Evolutionary conservation across 2,888 invertebrate genomes (phyloP).

Genomic region (Dasysyrphus albostriatus): DNA sequence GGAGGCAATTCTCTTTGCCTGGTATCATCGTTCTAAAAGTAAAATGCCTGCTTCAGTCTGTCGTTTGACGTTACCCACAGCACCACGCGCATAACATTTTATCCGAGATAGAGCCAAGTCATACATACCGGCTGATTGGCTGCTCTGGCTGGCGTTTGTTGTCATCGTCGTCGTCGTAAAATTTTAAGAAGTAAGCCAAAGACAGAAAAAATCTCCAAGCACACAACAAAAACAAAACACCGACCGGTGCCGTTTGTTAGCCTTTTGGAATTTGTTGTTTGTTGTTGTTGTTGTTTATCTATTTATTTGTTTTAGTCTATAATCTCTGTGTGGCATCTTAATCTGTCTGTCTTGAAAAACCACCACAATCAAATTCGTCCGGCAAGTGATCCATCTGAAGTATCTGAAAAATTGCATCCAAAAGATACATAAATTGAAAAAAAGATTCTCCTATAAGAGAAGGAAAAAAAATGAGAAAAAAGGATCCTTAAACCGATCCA

Average conservation of each 20-base stretch:
- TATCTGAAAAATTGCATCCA: slow-evolving; percentile 34
- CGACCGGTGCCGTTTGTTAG: slow-evolving; percentile 4
- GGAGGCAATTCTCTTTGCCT: slow-evolving; percentile 76
- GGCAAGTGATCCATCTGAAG: slow-evolving; percentile 35
- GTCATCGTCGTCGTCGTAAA: slow-evolving; percentile 8
- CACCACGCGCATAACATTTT: slow-evolving; percentile 73
- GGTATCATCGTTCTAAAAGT: slow-evolving; percentile 81
- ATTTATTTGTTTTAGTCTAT: slow-evolving; percentile 17
- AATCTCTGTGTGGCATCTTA: slow-evolving; percentile 4
- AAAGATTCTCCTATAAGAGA: slow-evolving; percentile 18
- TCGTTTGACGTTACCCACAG: slow-evolving; percentile 81
- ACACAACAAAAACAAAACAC: slow-evolving; percentile 1
- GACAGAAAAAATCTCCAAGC: not conserved
- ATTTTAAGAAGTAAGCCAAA: slow-evolving; percentile 13
- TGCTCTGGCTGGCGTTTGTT: slow-evolving; percentile 57
- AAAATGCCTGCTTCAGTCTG: slow-evolving; percentile 83
- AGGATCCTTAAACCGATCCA: slow-evolving; percentile 60
- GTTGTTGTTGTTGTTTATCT: not conserved
- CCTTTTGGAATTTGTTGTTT: not conserved
- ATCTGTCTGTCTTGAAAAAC: slow-evolving; percentile 25
- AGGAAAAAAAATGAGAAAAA: slow-evolving; percentile 8
- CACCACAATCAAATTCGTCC: slow-evolving; percentile 14
- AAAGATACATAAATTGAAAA: slow-evolving; percentile 27
- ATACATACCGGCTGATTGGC: slow-evolving; percentile 58
- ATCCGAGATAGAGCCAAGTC: slow-evolving; percentile 53